phyloP scores from a whole-genome alignment of 2,888 invertebrate species.

The Atethmia centrago region DNA sequence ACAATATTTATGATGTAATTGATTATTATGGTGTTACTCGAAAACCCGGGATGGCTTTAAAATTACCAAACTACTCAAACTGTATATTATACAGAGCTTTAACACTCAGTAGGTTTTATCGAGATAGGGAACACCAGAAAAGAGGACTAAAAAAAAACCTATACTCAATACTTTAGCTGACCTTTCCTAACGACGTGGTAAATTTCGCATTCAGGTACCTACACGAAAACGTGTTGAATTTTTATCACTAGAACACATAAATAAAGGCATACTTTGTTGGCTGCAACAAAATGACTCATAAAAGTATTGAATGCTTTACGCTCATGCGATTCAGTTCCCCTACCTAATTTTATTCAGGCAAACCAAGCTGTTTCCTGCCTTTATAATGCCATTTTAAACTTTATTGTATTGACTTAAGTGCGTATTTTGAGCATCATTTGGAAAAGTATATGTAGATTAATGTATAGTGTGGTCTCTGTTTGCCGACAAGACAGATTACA shows the following conservation, averaged over 20 bases:
- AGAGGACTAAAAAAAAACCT: too few species aligned
- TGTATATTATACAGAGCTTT: not conserved
- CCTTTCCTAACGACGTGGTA: not conserved
- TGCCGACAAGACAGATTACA: constrained; percentile 61
- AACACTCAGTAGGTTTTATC: not conserved
- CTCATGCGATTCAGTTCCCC: constrained; percentile 57
- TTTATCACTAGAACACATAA: constrained; percentile 22
- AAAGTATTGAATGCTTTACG: constrained; percentile 41
- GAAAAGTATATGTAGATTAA: constrained; percentile 11
- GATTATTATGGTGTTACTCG: not conserved
- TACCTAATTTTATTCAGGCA: constrained; percentile 53
- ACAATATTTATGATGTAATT: not conserved
- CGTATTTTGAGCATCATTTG: constrained; percentile 21
- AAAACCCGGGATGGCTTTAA: too few species aligned
- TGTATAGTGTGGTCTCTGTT: constrained; percentile 28
- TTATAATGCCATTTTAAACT: constrained; percentile 27
- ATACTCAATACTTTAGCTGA: not conserved
- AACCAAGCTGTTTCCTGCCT: constrained; percentile 6
- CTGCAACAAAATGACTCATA: constrained; percentile 41
- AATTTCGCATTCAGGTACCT: not conserved
- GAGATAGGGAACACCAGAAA: not conserved
- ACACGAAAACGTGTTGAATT: not conserved
- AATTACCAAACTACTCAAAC: too few species aligned
- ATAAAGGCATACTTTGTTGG: constrained; percentile 24
- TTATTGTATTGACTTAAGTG: constrained; percentile 5